phyloP scores from a whole-genome alignment of 2,797 vertebrate species.

The Epinephelus malabaricus region DNA sequence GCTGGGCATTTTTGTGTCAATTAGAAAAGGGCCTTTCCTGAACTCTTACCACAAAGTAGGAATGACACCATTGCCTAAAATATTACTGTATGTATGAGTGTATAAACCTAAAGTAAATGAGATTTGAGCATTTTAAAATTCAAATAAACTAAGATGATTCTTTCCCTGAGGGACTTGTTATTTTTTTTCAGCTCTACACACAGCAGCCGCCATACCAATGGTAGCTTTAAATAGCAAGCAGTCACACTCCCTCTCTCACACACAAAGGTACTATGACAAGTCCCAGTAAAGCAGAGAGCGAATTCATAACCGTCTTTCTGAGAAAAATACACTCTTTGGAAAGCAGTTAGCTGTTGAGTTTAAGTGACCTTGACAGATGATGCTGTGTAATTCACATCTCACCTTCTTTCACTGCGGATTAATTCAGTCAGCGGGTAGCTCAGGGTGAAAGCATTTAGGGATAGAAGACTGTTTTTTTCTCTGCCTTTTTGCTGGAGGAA shows the following conservation, averaged over 20 bases:
- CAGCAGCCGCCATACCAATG: neutral
- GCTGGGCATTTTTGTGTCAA: neutral
- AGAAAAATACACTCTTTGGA: conserved; percentile 33
- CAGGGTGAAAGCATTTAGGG: conserved; percentile 24
- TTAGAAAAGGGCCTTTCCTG: neutral
- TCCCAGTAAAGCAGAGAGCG: conserved; percentile 20
- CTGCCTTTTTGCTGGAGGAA: conserved; percentile 9
- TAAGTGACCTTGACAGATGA: conserved; percentile 61
- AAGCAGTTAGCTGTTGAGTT: conserved; percentile 41
- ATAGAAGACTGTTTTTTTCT: conserved; percentile 18
- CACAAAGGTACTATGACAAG: conserved; percentile 18
- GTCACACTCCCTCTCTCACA: neutral
- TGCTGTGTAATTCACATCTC: conserved; percentile 50
- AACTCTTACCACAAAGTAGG: neutral
- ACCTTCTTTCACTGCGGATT: conserved; percentile 24
- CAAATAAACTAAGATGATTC: conserved; percentile 2
- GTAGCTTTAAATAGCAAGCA: conserved; percentile 35
- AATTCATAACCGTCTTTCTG: conserved; percentile 14
- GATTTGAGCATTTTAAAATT: neutral
- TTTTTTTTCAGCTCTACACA: neutral
- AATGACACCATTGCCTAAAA: neutral
- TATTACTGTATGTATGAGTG: neutral
- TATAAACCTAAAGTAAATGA: neutral
- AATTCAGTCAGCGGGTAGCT: conserved; percentile 28
- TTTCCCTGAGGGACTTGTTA: conserved; percentile 5